Base-by-base conservation (phyloP, 2,797 vertebrate genomes). In the Sebastes taczanowskii region DNA sequence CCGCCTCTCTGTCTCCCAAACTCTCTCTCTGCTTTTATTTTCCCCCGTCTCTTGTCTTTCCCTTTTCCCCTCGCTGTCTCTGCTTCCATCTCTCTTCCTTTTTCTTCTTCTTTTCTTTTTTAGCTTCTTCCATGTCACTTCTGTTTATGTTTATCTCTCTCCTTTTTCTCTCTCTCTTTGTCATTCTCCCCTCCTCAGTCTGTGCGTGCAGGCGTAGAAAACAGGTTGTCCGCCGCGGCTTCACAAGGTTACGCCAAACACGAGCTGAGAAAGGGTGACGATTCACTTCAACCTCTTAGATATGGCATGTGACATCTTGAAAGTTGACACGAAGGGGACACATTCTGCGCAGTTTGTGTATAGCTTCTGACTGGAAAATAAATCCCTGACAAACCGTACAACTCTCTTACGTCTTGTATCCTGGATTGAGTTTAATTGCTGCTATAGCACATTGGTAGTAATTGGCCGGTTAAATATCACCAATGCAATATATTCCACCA, bases 221-320 rank as follows among this genome's bases (percentile, higher is more conserved):
- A 74, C 91, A 86, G 84, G 90, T 88, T 74, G 84, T 86, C 77
- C 60, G 69, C 76, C 42, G 25, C 20, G 2, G 77, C 88, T 69
- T 84, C 81, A 75, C 90, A 90, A 92, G 91, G 91, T 92, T 91
- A 90, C 55, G 38, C 18, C 30, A 84, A 86, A 85, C 66, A 16
- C 53, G 1, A 85, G 88, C 89, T 75, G 85, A 86, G 86, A 89
- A 80, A 62, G 80, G 65, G 82, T 74, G 87, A 84, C 87, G 68
- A 55, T 88, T 88, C 75, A 42, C 77, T 89, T 88, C 77, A 77
- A 84, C 83, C 65, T 83, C 81, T 83, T 23, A 59, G 69, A 86
- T 84, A 75, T 81, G 78, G 79, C 72, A 13, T 72, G 61, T 68
- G 82, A 81, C 80, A 81, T 91, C 73, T 68, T 82, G 55, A 71